phyloP scores from a whole-genome alignment of 2,113 vertebrate genomes.

The Garra rufa region DNA sequence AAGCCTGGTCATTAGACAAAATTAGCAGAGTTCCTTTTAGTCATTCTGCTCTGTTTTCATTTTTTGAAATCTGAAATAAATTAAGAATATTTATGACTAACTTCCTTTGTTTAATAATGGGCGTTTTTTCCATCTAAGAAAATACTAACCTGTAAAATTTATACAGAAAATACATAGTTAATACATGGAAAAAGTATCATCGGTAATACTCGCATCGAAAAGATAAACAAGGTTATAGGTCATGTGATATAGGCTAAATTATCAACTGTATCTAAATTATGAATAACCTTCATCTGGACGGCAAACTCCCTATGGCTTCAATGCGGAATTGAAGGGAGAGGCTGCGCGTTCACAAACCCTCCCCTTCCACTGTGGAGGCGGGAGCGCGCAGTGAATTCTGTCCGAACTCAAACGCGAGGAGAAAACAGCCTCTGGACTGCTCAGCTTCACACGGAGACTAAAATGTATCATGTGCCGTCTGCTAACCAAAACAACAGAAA shows the following conservation, averaged over 20 bases:
- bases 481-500: slow-evolving; percentile 48
- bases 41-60: neutral
- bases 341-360: slow-evolving; percentile 74
- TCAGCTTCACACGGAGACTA: slow-evolving; percentile 69
- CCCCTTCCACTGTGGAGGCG: slow-evolving; percentile 65
- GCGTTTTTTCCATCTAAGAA: neutral
- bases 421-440: slow-evolving; percentile 68
- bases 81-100: neutral
- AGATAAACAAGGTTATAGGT: slow-evolving; percentile 38
- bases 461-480: slow-evolving; percentile 72
- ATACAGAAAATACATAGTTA: neutral
- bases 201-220: neutral
- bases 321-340: slow-evolving; percentile 76
- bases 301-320: slow-evolving; percentile 73
- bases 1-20: neutral
- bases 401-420: slow-evolving; percentile 58
- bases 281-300: slow-evolving; percentile 62
- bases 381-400: slow-evolving; percentile 71
- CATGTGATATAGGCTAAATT: slow-evolving; percentile 64
- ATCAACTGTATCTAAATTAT: slow-evolving; percentile 71
- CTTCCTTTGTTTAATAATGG: neutral
- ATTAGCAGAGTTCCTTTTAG: neutral
- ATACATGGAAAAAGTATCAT: neutral
- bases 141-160: neutral
- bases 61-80: neutral